phyloP scores from a whole-genome alignment of 1,140 invertebrate species.

The Sycophaga agraensis region DNA sequence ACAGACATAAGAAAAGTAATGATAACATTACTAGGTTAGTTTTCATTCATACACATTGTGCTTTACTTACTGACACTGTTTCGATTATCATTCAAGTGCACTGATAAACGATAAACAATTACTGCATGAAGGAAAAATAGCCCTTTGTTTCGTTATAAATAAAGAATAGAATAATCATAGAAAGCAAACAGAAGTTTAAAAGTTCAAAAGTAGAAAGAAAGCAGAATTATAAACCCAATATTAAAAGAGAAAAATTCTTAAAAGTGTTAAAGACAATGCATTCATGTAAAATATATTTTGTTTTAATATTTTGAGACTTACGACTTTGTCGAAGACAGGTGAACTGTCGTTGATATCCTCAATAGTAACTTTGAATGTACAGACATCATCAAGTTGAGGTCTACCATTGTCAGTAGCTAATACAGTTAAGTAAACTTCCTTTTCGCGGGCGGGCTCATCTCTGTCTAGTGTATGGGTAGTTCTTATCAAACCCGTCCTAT shows the following conservation, averaged over 20 bases:
- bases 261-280: background rate
- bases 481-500: conserved; percentile 70
- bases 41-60: too few species aligned
- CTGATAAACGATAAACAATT: background rate
- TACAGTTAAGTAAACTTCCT: conserved; percentile 77
- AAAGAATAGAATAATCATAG: background rate
- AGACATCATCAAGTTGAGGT: conserved; percentile 81
- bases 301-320: conserved; percentile 44
- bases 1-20: too few species aligned
- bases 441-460: conserved; percentile 82
- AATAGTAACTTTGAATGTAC: conserved; percentile 84
- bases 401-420: conserved; percentile 84
- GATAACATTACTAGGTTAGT: too few species aligned
- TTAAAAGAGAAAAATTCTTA: background rate
- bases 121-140: too few species aligned
- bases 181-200: background rate
- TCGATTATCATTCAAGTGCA: too few species aligned
- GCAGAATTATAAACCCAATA: too few species aligned
- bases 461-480: conserved; percentile 79
- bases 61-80: too few species aligned
- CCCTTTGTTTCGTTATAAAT: too few species aligned
- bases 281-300: too few species aligned
- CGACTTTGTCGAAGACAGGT: conserved; percentile 83
- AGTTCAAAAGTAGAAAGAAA: background rate
- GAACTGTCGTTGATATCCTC: conserved; percentile 86